These are phyloP conservation scores for Tinea semifulvella DNA, from an alignment of 2,888 invertebrate genomes.

Conservation along the genomic window DNA sequence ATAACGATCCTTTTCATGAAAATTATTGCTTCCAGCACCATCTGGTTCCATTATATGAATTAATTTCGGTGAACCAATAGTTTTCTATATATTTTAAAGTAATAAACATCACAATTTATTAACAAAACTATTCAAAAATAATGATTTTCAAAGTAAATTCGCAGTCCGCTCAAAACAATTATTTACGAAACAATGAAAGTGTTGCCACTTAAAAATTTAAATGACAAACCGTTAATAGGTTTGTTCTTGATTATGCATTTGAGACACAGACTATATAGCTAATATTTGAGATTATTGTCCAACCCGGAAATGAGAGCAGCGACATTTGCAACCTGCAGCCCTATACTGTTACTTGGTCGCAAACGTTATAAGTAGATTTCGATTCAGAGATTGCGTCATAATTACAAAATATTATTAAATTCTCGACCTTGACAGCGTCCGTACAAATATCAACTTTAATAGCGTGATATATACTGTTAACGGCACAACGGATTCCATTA, in stretches of 20 bases:
- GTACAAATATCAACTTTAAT: too few species aligned
- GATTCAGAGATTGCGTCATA: too few species aligned
- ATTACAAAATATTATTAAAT: too few species aligned
- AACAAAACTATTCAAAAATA: not conserved
- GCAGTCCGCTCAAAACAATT: not conserved
- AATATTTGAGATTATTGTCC: too few species aligned
- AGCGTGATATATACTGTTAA: too few species aligned
- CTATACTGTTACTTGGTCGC: too few species aligned
- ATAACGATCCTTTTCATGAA: constrained; percentile 21
- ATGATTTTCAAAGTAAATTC: not conserved
- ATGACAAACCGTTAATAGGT: constrained; percentile 1
- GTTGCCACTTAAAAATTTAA: constrained; percentile 4
- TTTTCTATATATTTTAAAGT: not conserved
- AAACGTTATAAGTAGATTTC: too few species aligned
- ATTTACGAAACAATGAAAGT: not conserved
- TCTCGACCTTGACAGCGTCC: too few species aligned
- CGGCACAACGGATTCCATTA: too few species aligned
- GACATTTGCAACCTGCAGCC: too few species aligned
- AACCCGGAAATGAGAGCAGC: too few species aligned
- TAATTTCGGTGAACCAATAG: not conserved
- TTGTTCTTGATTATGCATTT: not conserved
- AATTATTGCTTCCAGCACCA: constrained; percentile 8
- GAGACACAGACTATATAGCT: too few species aligned
- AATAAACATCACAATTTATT: constrained; percentile 7
- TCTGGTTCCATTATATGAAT: constrained; percentile 15